Base-by-base conservation (phyloP, 2,888 invertebrate species). In the Aphidoletes aphidimyza region DNA sequence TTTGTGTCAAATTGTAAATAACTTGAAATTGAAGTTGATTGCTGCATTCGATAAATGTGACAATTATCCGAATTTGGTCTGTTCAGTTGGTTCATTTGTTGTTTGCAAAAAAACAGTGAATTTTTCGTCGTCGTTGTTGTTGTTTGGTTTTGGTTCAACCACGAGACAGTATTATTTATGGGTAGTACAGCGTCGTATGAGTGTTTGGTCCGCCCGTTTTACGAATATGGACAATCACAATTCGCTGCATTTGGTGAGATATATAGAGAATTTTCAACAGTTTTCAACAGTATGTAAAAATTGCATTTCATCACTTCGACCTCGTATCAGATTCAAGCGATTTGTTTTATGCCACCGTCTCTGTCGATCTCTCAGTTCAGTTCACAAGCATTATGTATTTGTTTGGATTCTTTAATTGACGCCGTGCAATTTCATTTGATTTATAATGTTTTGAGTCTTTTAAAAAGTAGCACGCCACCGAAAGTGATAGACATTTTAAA, bases 231-330 rank as follows among this genome's bases (percentile, higher is more conserved):
- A 6, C 42, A 42, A 42, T 6, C 42, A 14, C 14, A 42, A 9
- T 69, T 30, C 69, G 69, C 30, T 19, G 30, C 14, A 69, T 30
- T 69, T 30, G n/a, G 14, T 69, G 30, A 30, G 30, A 69, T 69
- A 30, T 14, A 9, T 3, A 78, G 22, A 81, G n/a, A 8, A n/a
- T n/a, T n/a, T n/a, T n/a, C n/a, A n/a, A n/a, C n/a, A n/a, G n/a
- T n/a, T n/a, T 37, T n/a, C n/a, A 37, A 37, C 5, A 19, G 37
- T 37, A 81, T 81, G 81, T 37, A 81, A 69, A 81, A 81, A 81
- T 81, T 81, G 37, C 81, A 81, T 81, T 81, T 81, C 81, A 81
- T 81, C 81, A 81, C 37, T 22, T 81, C 81, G 81, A 81, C 81
- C 81, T 81, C 37, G 81, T 81, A 81, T 81, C 81, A 37, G 37